Conservation (phyloP, 2,888 invertebrate genomes). For the Autographa gamma region DNA sequence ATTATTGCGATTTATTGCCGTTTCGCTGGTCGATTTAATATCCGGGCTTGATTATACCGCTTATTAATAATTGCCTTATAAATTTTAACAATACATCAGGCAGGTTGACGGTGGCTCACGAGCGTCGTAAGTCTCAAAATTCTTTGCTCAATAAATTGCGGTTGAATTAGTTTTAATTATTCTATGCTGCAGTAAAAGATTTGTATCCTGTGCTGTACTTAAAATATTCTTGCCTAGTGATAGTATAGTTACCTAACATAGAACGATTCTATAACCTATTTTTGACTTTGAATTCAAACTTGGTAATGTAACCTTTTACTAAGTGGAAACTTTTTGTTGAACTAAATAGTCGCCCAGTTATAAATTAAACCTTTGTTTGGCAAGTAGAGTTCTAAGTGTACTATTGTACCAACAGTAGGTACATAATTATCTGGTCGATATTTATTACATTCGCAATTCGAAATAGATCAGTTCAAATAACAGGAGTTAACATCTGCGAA, state of each 20-base stretch:
- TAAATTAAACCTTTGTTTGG: not conserved
- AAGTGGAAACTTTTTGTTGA: not conserved
- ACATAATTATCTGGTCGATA: not conserved
- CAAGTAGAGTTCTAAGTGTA: not conserved
- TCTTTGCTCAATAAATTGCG: slow-evolving; percentile 31
- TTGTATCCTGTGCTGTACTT: not conserved
- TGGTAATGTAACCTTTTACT: not conserved
- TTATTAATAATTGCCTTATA: slow-evolving; percentile 72
- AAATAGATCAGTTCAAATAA: slow-evolving; percentile 1
- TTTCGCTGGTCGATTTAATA: slow-evolving; percentile 59
- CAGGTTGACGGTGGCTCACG: slow-evolving; percentile 64
- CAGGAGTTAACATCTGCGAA: slow-evolving; percentile 8
- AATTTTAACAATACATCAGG: slow-evolving; percentile 67
- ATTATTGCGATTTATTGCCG: slow-evolving; percentile 60
- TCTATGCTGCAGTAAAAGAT: not conserved
- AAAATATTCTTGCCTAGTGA: not conserved
- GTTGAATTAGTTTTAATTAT: slow-evolving; percentile 23
- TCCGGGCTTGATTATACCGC: slow-evolving; percentile 59
- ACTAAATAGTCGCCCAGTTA: not conserved
- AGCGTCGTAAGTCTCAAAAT: slow-evolving; percentile 70
- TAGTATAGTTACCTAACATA: too few species aligned
- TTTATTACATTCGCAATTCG: not conserved
- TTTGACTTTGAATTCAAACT: not conserved
- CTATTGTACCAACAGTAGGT: not conserved
- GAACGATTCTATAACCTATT: too few species aligned